Evolutionary conservation across 2,797 vertebrate genomes (phyloP).

Genomic region (Acrocephalus scirpaceus): DNA sequence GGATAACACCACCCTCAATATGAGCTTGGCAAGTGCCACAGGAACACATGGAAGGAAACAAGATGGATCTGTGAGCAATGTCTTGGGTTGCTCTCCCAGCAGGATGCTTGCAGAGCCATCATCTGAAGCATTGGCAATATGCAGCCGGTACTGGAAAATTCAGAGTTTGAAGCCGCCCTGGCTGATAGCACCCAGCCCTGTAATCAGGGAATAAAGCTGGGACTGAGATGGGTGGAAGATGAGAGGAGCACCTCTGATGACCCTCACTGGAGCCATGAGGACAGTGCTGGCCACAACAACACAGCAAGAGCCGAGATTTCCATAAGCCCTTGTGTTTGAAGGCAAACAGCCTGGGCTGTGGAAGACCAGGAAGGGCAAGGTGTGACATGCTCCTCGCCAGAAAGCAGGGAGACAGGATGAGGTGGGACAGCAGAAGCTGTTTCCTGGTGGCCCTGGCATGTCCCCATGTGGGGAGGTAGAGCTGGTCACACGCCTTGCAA

Average conservation of each 20-base stretch:
- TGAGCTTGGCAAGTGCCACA: not conserved
- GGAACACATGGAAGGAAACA: not conserved
- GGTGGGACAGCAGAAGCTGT: not conserved
- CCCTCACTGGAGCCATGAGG: not conserved
- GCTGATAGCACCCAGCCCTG: not conserved
- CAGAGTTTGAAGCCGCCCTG: not conserved
- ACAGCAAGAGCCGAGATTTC: not conserved
- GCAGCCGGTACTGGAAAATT: not conserved
- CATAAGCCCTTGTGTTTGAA: fast-evolving
- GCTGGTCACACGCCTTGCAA: not conserved
- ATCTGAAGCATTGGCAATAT: not conserved
- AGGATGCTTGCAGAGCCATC: not conserved
- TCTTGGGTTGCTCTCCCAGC: not conserved
- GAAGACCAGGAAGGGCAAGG: not conserved
- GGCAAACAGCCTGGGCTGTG: not conserved
- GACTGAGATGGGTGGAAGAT: not conserved
- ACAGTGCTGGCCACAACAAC: not conserved
- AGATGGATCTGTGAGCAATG: not conserved
- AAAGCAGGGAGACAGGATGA: not conserved
- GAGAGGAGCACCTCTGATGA: not conserved
- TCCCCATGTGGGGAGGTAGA: fast-evolving
- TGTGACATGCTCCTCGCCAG: fast-evolving
- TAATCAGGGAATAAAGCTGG: not conserved
- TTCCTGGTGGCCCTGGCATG: not conserved
- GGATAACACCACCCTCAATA: not conserved